Base-by-base conservation (phyloP, 2,113 vertebrate species). In the Empidonax alnorum region DNA sequence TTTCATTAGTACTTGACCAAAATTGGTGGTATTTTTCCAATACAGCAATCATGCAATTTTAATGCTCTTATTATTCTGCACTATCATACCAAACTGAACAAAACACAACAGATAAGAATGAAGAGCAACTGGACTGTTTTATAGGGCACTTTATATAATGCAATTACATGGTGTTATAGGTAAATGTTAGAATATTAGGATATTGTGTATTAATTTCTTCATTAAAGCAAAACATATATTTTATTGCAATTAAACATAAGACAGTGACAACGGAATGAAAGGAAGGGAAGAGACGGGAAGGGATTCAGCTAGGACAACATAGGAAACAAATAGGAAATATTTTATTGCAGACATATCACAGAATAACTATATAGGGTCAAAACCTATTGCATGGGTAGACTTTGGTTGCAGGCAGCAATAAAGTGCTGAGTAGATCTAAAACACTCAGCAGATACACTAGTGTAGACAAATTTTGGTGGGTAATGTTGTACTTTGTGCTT, bases 1-100 rank as follows among this genome's bases (percentile, higher is more conserved):
- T 93, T 87, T 94, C 84, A 53, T 74, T 72, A 87, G 21, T 63
- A 75, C 44, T 88, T 94, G 92, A 93, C 84, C 87, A 89, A 65
- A 31, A 84, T 35, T 37, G 76, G 39, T 79, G 28, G 31, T 75
- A 85, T 87, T 85, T 91, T 85, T 41, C n/a, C 66, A 56, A 37
- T 37, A 28, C 49, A 56, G n/a, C 41, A 56, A 49, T 63, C 46
- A 65, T 65, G 37, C 25, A 69, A 11, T 84, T 81, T 75, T 84
- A 92, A 81, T 58, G 58, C 27, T 68, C 8, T 84, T 65, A 39
- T 75, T 74, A 52, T 78, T 78, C 47, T 41, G 27, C 23, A 47
- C n/a, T 74, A 18, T 93, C 55, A 25, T 86, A 86, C 81, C 23
- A 74, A 65, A 74, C 20, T 5, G 9, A 68, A 69, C 14, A 50